Percentiles rank a stretch among this genome's conserved stretches.
phyloP scores from a whole-genome alignment of 2,113 vertebrate genomes.

The Antechinus flavipes region DNA sequence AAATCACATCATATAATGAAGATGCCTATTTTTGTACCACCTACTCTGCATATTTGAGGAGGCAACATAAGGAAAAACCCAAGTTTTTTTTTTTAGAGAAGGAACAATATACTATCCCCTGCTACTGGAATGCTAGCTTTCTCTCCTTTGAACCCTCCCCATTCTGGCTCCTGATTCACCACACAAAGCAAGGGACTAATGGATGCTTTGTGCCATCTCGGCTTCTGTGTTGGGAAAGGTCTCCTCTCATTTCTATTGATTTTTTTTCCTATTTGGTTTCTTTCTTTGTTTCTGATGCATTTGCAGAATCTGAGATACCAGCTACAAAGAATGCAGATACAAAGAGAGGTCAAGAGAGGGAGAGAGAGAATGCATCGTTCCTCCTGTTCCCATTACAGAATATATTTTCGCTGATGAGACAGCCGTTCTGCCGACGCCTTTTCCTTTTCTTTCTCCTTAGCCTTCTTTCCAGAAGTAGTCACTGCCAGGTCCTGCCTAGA shows the following conservation, averaged over 20 bases:
- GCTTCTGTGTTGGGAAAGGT: slow-evolving; percentile 77
- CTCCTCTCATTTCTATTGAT: slow-evolving; percentile 83
- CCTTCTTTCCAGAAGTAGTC: not conserved
- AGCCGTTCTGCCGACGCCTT: not conserved
- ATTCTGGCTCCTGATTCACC: not conserved
- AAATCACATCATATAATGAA: not conserved
- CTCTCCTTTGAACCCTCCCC: not conserved
- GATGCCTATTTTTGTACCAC: not conserved
- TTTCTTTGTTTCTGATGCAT: slow-evolving; percentile 82
- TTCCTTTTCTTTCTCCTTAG: not conserved
- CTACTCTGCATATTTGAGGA: not conserved
- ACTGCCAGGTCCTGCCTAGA: not conserved
- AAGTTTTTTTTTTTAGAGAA: not conserved
- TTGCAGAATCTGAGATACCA: slow-evolving; percentile 80
- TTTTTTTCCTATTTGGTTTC: slow-evolving; percentile 61
- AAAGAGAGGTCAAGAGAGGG: slow-evolving; percentile 55
- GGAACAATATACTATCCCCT: not conserved
- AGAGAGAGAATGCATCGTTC: slow-evolving; percentile 51
- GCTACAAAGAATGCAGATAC: slow-evolving; percentile 74
- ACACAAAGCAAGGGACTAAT: slow-evolving; percentile 66
- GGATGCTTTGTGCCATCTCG: slow-evolving; percentile 72
- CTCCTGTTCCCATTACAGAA: slow-evolving; percentile 31
- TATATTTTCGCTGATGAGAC: slow-evolving; percentile 19
- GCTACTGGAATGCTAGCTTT: not conserved
- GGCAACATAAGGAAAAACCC: not conserved